Percentiles rank a stretch among this genome's conserved stretches.
phyloP scores from a whole-genome alignment of 2,888 invertebrate genomes.

The Desoria tigrina region DNA sequence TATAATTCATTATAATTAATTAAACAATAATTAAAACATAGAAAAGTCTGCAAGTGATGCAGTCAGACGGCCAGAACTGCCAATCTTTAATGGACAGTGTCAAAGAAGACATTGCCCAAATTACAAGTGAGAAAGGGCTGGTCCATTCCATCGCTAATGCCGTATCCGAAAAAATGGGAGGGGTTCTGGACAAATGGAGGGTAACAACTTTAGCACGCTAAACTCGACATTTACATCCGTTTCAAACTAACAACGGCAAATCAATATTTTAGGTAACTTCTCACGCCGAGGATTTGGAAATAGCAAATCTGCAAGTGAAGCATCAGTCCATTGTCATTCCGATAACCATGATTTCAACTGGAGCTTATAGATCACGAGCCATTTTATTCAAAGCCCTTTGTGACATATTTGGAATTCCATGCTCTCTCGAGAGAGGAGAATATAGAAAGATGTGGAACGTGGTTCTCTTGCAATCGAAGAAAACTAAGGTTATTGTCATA shows the following conservation, averaged over 20 bases:
- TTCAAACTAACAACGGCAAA: too few relatives aligned
- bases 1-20: too few relatives aligned
- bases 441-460: slow-evolving; percentile 67
- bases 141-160: slow-evolving; percentile 39
- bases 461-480: slow-evolving; percentile 59
- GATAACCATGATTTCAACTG: slow-evolving; percentile 41
- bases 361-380: slow-evolving; percentile 58
- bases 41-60: slow-evolving; percentile 26
- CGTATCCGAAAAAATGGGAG: slow-evolving; percentile 44
- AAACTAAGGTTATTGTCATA: slow-evolving; percentile 20
- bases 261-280: slow-evolving; percentile 25
- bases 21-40: neutral
- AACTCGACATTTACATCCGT: too few relatives aligned
- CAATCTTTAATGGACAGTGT: slow-evolving; percentile 14
- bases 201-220: too few relatives aligned
- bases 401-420: slow-evolving; percentile 66
- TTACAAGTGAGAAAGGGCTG: slow-evolving; percentile 36
- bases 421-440: slow-evolving; percentile 63
- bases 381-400: slow-evolving; percentile 68
- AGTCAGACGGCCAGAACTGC: slow-evolving; percentile 18
- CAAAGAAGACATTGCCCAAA: slow-evolving; percentile 16
- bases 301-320: slow-evolving; percentile 44
- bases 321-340: slow-evolving; percentile 43
- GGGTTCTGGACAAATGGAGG: slow-evolving; percentile 47
- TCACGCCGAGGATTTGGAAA: slow-evolving; percentile 45